Percentiles rank a stretch among this genome's conserved stretches.
These are phyloP conservation scores for Gavia stellata DNA, from an alignment of 2,113 vertebrate species.

Conservation along the genomic window DNA sequence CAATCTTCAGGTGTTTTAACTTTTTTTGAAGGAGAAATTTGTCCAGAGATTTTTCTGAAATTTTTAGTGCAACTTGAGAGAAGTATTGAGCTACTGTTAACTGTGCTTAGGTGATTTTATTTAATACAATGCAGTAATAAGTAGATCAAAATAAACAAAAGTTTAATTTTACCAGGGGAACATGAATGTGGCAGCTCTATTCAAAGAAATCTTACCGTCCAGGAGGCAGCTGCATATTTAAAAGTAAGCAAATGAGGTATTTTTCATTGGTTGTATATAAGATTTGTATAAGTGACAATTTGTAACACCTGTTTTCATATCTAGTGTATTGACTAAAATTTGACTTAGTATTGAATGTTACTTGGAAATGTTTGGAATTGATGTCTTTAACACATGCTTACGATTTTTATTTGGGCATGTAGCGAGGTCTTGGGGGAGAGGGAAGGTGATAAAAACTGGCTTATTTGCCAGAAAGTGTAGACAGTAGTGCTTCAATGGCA, in stretches of 20 bases:
- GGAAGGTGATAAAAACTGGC: not conserved
- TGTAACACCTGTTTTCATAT: not conserved
- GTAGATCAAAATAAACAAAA: not conserved
- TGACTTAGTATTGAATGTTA: not conserved
- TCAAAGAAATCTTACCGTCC: conserved; percentile 84
- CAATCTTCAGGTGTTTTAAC: accelerated
- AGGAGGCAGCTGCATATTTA: conserved; percentile 85
- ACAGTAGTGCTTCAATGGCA: not conserved
- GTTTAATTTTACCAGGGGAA: conserved; percentile 79
- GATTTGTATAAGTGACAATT: not conserved
- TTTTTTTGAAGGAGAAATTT: not conserved
- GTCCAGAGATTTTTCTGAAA: not conserved
- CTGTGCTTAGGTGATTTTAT: not conserved
- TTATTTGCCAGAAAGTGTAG: not conserved
- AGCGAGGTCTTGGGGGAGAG: not conserved
- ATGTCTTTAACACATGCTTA: not conserved
- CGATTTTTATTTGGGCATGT: not conserved
- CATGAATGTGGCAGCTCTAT: conserved; percentile 89
- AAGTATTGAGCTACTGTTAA: not conserved
- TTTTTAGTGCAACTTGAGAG: not conserved
- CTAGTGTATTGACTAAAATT: not conserved
- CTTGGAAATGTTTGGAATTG: not conserved
- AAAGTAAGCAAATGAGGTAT: conserved; percentile 72
- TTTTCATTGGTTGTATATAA: not conserved
- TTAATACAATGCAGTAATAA: not conserved